Evolutionary conservation across 2,113 vertebrate genomes (phyloP), one percentile per base, ranked within the genome.

Genomic region (Hylia prasina): DNA sequence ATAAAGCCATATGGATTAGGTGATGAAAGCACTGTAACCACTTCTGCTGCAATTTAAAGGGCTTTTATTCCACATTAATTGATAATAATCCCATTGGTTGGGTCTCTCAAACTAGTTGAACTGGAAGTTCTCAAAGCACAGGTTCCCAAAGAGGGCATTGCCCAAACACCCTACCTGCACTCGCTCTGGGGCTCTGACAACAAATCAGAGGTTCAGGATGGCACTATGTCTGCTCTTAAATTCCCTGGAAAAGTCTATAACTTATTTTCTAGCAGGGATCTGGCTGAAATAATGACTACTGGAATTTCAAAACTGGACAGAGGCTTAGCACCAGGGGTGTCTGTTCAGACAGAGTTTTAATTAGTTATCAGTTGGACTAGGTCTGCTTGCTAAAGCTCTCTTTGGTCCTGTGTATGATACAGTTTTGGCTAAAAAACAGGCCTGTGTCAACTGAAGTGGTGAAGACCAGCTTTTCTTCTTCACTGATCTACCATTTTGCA

Each of bases 111-210:
- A 19, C 7, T 33, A 33, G 7, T 19, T 58, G 27, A 92, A 44
- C 7, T 60, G 44, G 13, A 70, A 18, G 7, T 57, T 30, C 28
- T 48, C 42, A 61, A 35, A 69, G 30, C 1, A 2, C 8, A 17
- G 0, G 0, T 37, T 15, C 6, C 17, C 12, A 54, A 9, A 53
- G 45, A 31, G 0, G 31, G 3, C 24, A 23, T 8, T 90, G 13
- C 1, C 13, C 15, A 89, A 35, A 4, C 13, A 27, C 7, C 47
- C 11, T n/a, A 18, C 11, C 7, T 53, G 0, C 23, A 60, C 10
- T 61, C 15, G 20, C 3, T 37, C 9, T 1, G 47, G 14, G 18
- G 1, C 9, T 87, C 39, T 3, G 1, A n/a, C 3, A 57, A 24
- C 20, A 61, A 4, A 33, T 2, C 23, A 57, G 17, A 80, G 20